These are phyloP conservation scores for Mamestra brassicae DNA, from an alignment of 2,888 invertebrate genomes.

Conservation along the genomic window DNA sequence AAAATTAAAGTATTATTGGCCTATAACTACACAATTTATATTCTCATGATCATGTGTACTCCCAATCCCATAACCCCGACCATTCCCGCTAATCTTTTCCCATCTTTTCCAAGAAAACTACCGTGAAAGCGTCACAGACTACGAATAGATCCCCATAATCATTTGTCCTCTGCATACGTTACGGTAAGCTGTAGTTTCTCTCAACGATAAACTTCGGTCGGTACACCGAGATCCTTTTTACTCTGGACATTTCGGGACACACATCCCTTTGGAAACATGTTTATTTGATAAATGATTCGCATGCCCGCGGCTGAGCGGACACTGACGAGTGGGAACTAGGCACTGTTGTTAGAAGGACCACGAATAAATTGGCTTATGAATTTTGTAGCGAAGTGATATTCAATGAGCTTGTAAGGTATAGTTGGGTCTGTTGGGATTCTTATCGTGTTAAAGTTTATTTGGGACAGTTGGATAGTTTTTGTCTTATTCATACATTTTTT, in stretches of 20 bases:
- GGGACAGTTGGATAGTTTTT: background rate
- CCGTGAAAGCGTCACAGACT: slow-evolving; percentile 24
- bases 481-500: background rate
- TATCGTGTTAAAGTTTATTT: background rate
- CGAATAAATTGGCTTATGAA: slow-evolving; percentile 57
- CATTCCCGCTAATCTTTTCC: slow-evolving; percentile 41
- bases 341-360: slow-evolving; percentile 31
- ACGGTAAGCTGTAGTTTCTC: slow-evolving; percentile 56
- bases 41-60: slow-evolving; percentile 17
- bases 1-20: background rate
- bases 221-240: slow-evolving; percentile 61
- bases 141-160: slow-evolving; percentile 53
- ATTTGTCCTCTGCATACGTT: slow-evolving; percentile 59
- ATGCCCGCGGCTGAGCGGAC: slow-evolving; percentile 42
- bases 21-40: slow-evolving; percentile 6
- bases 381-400: slow-evolving; percentile 37
- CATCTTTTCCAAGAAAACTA: slow-evolving; percentile 50
- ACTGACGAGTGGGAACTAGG: slow-evolving; percentile 53
- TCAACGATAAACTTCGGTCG: slow-evolving; percentile 59
- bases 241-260: slow-evolving; percentile 59
- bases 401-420: slow-evolving; percentile 40
- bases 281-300: slow-evolving; percentile 66
- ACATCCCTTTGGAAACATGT: slow-evolving; percentile 60
- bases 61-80: slow-evolving; percentile 23
- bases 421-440: slow-evolving; percentile 32